Base-by-base conservation (phyloP, 2,888 invertebrate species). In the Chymomyza procnemis region DNA sequence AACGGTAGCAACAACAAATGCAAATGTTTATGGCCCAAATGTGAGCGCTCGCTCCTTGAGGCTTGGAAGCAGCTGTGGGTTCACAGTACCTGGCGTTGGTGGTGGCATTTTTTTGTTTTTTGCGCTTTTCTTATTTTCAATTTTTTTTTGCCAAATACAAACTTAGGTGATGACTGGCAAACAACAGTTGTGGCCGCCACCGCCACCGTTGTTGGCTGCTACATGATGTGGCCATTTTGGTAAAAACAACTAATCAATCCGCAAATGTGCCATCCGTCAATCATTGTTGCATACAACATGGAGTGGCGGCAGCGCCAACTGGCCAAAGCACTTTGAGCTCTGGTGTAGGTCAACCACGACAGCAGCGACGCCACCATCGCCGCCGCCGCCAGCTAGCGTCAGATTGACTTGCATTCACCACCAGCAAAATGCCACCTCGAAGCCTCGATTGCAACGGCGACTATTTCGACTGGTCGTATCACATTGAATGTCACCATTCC, bases 231-330 rank as follows among this genome's bases (percentile, higher is more conserved):
- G 82, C 83, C 83, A 85, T 84, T 84, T 85, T 86, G 85, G 84
- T 79, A 83, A 86, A 76, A 87, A 81, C 83, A 86, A 85, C 85
- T 87, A 85, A 86, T 85, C 85, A 86, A 80, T 85, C 85, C 69
- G 79, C 87, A 80, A 87, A 84, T 85, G 81, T 80, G 85, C 85
- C 86, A 85, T 86, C 85, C 83, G 83, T 87, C 87, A 87, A 87
- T 87, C 87, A 87, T 56, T 59, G 61, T 52, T 14, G 18, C 52
- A 54, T 61, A 56, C 54, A 54, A 21, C 50, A 50, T 50, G 50
- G 34, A 46, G 59, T 41, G 34, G 34, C 34, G 34, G 34, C 34
- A 12, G 6, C 34, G 34, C 3, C 34, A 12, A 18, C 54, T 54
- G 54, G 54, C 54, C 50, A 41, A 41, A 41, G 34, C 34, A 12